Conservation (phyloP, 2,113 vertebrate genomes). For the Polypterus bichir region DNA sequence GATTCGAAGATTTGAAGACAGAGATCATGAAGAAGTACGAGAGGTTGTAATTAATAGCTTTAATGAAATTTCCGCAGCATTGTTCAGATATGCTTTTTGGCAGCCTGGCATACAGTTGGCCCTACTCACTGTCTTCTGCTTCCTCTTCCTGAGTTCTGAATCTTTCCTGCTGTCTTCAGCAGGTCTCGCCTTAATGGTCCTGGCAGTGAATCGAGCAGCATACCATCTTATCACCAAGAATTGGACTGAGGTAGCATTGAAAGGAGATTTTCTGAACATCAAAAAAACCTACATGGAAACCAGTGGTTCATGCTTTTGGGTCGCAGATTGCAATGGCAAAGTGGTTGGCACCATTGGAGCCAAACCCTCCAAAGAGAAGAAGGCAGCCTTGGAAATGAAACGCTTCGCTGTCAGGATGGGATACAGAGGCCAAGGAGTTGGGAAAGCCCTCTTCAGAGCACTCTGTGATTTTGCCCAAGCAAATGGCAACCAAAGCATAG, state of each 20-base stretch:
- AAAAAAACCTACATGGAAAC: slow-evolving; percentile 22
- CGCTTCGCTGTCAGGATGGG: slow-evolving; percentile 30
- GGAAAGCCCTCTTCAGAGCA: slow-evolving; percentile 27
- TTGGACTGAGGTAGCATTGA: slow-evolving; percentile 35
- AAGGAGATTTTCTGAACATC: slow-evolving; percentile 39
- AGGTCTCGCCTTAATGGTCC: slow-evolving; percentile 25
- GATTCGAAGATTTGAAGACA: too few species aligned
- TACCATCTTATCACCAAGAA: slow-evolving; percentile 21
- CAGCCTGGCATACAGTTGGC: slow-evolving; percentile 31
- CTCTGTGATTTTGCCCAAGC: slow-evolving; percentile 29
- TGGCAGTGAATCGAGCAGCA: slow-evolving; percentile 24
- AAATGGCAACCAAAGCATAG: slow-evolving; percentile 24
- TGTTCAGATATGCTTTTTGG: slow-evolving; percentile 33
- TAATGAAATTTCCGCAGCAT: slow-evolving; percentile 28
- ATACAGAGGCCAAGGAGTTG: slow-evolving; percentile 34
- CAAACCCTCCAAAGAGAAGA: slow-evolving; percentile 15
- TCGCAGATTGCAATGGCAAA: slow-evolving; percentile 28
- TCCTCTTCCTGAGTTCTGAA: slow-evolving; percentile 20
- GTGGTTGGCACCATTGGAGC: slow-evolving; percentile 35
- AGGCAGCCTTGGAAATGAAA: slow-evolving; percentile 31
- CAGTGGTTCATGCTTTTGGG: slow-evolving; percentile 34
- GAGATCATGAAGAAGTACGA: slow-evolving; percentile 24
- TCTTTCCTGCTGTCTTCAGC: slow-evolving; percentile 32
- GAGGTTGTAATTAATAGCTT: slow-evolving; percentile 34
- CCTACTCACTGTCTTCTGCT: slow-evolving; percentile 25